Evolutionary conservation across 2,888 invertebrate species (phyloP), one percentile per base, ranked within the genome.

Genomic region (Drosophila percnosoma): DNA sequence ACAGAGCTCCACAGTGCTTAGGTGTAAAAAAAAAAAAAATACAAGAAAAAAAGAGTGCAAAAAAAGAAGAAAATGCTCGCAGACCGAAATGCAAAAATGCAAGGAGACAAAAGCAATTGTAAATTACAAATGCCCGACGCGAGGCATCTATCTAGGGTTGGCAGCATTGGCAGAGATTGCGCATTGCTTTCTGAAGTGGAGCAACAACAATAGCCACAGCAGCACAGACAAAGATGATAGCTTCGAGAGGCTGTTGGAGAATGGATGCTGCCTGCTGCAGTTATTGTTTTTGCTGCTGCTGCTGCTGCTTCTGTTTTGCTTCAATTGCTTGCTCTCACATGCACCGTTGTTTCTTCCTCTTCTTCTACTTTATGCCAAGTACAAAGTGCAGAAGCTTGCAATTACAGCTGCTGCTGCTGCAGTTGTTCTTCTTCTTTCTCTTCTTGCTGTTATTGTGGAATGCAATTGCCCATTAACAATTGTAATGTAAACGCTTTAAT

Each of bases 101-200:
- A 38, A 63, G 65, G 48, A 82, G 82, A 80, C 69, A 85, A 85
- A 84, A 77, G 77, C 82, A 89, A 86, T 89, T 89, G 85, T 87
- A 87, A 86, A 72, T 87, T 89, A 80, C 82, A 79, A 83, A 83
- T 77, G 74, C 68, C 54, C 58, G 65, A 68, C 66, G 57, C 60
- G 36, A n/a, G 54, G 36, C 54, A n/a, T n/a, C 21, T 24, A 34
- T 29, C 49, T 58, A 64, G 65, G 68, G 60, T 45, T 70, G 60
- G 38, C 34, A 51, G 52, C 24, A 13, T 21, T 18, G 78, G 82
- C 78, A 83, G 75, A 83, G 89, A 88, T 88, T 88, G 74, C 68
- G 80, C 80, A 78, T 88, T 80, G 80, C 78, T 78, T 69, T 84
- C 75, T 83, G 86, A 83, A 83, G 86, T 83, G 87, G 83, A 83